These are phyloP conservation scores for Thysanoteuthis rhombus DNA, from an alignment of 2,888 invertebrate genomes.

Conservation along the genomic window DNA sequence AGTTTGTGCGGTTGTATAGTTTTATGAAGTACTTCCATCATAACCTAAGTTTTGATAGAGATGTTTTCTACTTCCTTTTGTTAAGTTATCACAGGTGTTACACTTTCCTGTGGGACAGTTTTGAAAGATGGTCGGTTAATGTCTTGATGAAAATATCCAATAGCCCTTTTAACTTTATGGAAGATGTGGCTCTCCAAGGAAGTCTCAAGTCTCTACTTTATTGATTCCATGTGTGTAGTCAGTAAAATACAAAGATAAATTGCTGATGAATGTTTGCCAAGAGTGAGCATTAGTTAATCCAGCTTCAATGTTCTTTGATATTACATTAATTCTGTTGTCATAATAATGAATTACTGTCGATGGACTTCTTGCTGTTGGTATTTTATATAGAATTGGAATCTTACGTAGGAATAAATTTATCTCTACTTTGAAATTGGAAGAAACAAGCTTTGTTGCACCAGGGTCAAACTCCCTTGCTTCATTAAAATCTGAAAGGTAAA, in stretches of 20 bases:
- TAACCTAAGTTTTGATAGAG: not conserved
- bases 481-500: too few relatives aligned
- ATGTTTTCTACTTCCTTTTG: not conserved
- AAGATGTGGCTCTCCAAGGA: not conserved
- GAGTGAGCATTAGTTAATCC: not conserved
- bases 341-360: not conserved
- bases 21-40: not conserved
- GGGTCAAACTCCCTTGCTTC: too few relatives aligned
- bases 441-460: too few relatives aligned
- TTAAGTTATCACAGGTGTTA: not conserved
- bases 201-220: not conserved
- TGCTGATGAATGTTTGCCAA: not conserved
- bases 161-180: not conserved
- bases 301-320: not conserved
- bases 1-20: not conserved
- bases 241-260: not conserved
- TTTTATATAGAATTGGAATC: not conserved
- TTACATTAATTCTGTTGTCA: not conserved
- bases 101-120: not conserved
- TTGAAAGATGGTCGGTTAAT: not conserved
- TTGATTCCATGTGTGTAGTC: not conserved
- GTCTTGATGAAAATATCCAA: not conserved
- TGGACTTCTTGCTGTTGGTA: not conserved
- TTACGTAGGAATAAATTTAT: not conserved
- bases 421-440: too few relatives aligned